Evolutionary conservation across 35 echinoderm and acorn worm genomes (phyloP).

Genomic region (Anneissia japonica): DNA sequence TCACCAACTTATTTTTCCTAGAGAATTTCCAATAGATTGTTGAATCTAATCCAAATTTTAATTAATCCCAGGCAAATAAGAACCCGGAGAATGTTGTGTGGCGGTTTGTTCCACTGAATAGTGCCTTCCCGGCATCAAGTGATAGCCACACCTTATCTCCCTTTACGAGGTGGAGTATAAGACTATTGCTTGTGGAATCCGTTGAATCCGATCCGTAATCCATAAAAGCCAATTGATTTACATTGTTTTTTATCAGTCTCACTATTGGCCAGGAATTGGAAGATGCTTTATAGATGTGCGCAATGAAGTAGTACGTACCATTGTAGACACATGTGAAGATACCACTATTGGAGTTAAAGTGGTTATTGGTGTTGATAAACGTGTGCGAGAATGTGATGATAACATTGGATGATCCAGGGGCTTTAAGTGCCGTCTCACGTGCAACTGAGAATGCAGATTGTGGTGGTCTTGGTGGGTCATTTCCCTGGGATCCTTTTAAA

Average conservation of each 20-base stretch:
- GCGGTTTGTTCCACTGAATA: constrained; percentile 63
- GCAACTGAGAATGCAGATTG: constrained; percentile 80
- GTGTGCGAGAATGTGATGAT: constrained; percentile 58
- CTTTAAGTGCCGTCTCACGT: constrained; percentile 50
- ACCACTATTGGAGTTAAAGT: constrained; percentile 55
- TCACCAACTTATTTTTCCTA: too few species aligned
- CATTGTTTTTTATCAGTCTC: constrained; percentile 79
- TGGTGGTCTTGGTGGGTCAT: not conserved
- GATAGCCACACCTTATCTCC: constrained; percentile 80
- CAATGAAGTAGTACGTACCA: constrained; percentile 84
- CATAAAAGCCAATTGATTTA: constrained; percentile 57
- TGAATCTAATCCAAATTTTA: too few species aligned
- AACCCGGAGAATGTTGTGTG: constrained; percentile 90
- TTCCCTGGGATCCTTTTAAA: not conserved
- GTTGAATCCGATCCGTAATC: constrained; percentile 84
- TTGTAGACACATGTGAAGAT: constrained; percentile 68
- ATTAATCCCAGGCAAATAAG: not conserved
- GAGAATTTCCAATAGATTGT: too few species aligned
- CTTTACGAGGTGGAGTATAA: constrained; percentile 58
- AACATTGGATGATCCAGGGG: constrained; percentile 36
- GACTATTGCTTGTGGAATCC: constrained; percentile 70
- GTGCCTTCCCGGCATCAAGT: constrained; percentile 68
- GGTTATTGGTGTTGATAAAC: constrained; percentile 62
- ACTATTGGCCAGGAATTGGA: constrained; percentile 60
- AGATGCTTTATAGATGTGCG: constrained; percentile 80